These are phyloP conservation scores for Macquaria australasica DNA, from an alignment of 2,113 vertebrate genomes.

Conservation along the genomic window DNA sequence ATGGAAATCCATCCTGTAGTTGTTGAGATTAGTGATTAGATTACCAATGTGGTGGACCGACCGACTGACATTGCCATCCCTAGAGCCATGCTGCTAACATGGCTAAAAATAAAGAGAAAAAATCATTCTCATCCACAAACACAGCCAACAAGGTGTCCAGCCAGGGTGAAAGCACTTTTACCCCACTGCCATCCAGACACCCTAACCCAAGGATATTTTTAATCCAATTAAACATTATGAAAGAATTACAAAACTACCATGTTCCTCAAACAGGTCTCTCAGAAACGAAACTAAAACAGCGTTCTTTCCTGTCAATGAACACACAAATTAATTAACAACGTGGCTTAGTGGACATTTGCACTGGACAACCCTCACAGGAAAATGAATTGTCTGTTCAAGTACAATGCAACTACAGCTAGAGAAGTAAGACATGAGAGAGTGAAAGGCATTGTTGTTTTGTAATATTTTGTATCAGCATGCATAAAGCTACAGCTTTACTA, in stretches of 20 bases:
- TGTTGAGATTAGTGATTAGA: background rate
- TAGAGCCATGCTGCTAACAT: background rate
- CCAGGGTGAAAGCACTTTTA: background rate
- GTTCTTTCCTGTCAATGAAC: background rate
- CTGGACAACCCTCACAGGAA: background rate
- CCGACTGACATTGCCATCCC: background rate
- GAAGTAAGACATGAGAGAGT: conserved; percentile 4
- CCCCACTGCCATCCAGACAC: background rate
- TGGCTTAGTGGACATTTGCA: background rate
- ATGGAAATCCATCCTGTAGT: background rate
- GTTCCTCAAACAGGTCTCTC: background rate
- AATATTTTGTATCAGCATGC: conserved; percentile 51
- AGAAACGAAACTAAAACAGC: background rate
- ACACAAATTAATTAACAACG: background rate
- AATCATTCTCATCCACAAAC: background rate
- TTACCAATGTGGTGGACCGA: background rate
- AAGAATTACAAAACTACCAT: background rate
- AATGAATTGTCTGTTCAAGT: background rate
- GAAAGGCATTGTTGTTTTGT: conserved; percentile 28
- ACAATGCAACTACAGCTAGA: background rate
- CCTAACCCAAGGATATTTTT: background rate
- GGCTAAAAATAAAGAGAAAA: background rate
- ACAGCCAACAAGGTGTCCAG: background rate
- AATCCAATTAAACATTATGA: background rate
- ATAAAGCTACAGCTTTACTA: conserved; percentile 33